Percentiles rank a stretch among this genome's conserved stretches.
Conservation (phyloP, 2,888 invertebrate genomes). For the Eumerus sabulonum region DNA sequence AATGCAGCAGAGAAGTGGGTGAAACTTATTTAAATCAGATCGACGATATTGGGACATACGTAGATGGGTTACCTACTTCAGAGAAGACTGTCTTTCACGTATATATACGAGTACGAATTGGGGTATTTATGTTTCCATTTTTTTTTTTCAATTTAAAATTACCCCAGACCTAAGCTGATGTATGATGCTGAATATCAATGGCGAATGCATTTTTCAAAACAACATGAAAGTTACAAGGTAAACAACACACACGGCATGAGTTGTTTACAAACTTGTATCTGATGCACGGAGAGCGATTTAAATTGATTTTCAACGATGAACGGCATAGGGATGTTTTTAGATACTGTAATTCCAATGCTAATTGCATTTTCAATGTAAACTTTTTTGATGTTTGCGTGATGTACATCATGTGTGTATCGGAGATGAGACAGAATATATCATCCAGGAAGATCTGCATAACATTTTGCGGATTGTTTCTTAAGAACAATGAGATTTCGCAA, state of each 20-base stretch:
- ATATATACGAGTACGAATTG: constrained; percentile 17
- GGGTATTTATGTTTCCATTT: not conserved
- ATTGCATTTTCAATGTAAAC: not conserved
- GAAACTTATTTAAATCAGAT: constrained; percentile 42
- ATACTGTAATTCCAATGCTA: not conserved
- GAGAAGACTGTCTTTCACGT: constrained; percentile 47
- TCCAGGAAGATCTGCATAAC: too few relatives aligned
- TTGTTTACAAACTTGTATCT: constrained; percentile 19
- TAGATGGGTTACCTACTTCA: constrained; percentile 24
- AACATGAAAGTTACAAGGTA: not conserved
- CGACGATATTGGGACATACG: constrained; percentile 41
- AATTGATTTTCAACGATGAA: too few relatives aligned
- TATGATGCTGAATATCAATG: not conserved
- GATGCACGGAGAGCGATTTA: constrained; percentile 4
- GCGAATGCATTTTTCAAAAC: constrained; percentile 6
- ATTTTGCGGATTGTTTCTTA: too few relatives aligned
- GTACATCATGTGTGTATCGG: too few relatives aligned
- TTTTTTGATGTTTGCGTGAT: too few relatives aligned
- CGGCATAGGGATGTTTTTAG: too few relatives aligned
- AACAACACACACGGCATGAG: not conserved
- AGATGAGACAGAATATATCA: too few relatives aligned
- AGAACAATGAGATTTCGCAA: too few relatives aligned
- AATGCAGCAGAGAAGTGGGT: constrained; percentile 29
- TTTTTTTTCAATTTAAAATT: not conserved
- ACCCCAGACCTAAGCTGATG: constrained; percentile 28